Conservation (phyloP, 2,888 invertebrate species). For the Phaonia tiefii region DNA sequence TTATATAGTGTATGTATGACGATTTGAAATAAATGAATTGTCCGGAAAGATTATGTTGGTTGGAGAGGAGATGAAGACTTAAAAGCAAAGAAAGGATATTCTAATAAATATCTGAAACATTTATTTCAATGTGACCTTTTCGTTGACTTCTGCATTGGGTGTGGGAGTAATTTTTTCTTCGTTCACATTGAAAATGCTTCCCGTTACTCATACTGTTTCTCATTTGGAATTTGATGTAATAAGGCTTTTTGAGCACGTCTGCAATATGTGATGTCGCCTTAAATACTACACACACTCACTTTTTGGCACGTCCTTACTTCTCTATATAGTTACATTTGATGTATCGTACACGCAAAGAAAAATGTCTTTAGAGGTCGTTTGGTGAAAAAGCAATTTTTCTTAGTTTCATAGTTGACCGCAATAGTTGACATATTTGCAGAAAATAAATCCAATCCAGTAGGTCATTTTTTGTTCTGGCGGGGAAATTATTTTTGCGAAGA, state of each 20-base stretch:
- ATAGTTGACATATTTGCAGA: too few relatives aligned
- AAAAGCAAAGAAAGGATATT: slow-evolving; percentile 1
- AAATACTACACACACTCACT: slow-evolving; percentile 10
- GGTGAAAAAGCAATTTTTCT: too few relatives aligned
- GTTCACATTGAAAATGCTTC: slow-evolving; percentile 18
- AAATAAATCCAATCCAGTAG: too few relatives aligned
- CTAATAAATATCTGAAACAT: slow-evolving; percentile 34
- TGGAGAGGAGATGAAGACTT: neutral
- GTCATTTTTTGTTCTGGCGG: too few relatives aligned
- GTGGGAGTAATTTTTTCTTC: neutral
- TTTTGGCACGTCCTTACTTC: neutral
- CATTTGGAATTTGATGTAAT: slow-evolving; percentile 47
- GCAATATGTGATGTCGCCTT: slow-evolving; percentile 35
- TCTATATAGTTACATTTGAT: slow-evolving; percentile 22
- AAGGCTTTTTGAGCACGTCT: slow-evolving; percentile 57
- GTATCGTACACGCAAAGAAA: too few relatives aligned
- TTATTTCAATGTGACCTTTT: slow-evolving; percentile 48
- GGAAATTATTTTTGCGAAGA: too few relatives aligned
- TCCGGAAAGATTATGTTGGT: neutral
- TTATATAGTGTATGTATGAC: slow-evolving; percentile 8
- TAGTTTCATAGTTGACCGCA: too few relatives aligned
- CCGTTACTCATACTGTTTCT: neutral
- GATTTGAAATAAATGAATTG: slow-evolving; percentile 37
- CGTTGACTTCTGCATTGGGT: too few relatives aligned
- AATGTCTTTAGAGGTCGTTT: too few relatives aligned